These are phyloP conservation scores for Neelides sp. DNA, from an alignment of 1,140 invertebrate species.

Conservation along the genomic window DNA sequence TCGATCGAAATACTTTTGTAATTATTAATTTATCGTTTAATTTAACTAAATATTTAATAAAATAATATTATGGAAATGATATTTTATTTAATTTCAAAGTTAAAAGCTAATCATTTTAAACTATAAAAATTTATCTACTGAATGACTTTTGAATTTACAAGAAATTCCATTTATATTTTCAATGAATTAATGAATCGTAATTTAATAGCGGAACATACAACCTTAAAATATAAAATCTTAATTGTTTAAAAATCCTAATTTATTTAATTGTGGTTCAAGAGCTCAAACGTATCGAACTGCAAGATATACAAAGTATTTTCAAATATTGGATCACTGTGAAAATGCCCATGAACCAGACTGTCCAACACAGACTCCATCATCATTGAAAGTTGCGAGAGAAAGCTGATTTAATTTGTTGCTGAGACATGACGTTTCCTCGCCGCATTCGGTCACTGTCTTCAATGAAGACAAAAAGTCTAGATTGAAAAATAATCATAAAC, in stretches of 20 bases:
- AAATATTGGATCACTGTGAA: constrained; percentile 8
- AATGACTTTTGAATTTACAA: not conserved
- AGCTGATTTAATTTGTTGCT: constrained; percentile 73
- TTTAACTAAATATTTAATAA: too few relatives aligned
- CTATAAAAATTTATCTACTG: too few relatives aligned
- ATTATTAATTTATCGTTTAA: too few relatives aligned
- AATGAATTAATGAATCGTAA: not conserved
- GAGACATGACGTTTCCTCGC: constrained; percentile 42
- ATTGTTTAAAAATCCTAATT: not conserved
- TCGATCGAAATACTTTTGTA: too few relatives aligned
- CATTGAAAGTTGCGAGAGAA: constrained; percentile 75
- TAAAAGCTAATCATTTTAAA: too few relatives aligned
- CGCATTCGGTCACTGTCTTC: constrained; percentile 37
- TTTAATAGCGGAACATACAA: not conserved
- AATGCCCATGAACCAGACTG: constrained; percentile 31
- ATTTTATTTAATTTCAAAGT: too few relatives aligned
- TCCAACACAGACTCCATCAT: constrained; percentile 46
- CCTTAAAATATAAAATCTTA: not conserved
- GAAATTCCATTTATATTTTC: not conserved
- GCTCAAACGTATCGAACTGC: not conserved
- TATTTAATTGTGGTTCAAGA: constrained; percentile 1
- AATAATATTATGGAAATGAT: too few relatives aligned
- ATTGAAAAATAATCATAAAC: constrained; percentile 21
- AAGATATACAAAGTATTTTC: not conserved
- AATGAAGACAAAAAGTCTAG: constrained; percentile 40